Percentiles rank a stretch among this genome's conserved stretches.
phyloP scores from a whole-genome alignment of 2,797 vertebrate genomes.

The Spinibarbus caldwelli region DNA sequence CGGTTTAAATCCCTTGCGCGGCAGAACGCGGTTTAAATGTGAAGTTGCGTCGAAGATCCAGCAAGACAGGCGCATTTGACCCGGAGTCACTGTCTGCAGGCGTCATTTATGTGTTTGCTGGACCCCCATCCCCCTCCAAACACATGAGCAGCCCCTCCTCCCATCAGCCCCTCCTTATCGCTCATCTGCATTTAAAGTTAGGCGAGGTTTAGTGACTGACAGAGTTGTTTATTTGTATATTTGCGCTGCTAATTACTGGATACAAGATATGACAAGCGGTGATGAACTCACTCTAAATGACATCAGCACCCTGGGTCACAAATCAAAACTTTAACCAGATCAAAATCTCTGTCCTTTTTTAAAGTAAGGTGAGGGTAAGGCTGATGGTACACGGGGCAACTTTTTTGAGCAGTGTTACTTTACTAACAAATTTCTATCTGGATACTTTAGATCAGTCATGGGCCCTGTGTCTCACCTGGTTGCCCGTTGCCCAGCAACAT shows the following conservation, averaged over 20 bases:
- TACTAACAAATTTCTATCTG: too few relatives aligned
- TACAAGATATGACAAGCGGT: background rate
- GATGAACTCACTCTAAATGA: background rate
- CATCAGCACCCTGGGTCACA: background rate
- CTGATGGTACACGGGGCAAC: too few relatives aligned
- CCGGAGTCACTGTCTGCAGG: background rate
- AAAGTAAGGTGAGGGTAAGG: background rate
- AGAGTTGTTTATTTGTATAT: slow-evolving; percentile 23
- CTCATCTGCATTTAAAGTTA: slow-evolving; percentile 40
- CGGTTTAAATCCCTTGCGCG: background rate
- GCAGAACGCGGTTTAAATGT: background rate
- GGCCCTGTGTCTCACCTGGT: too few relatives aligned
- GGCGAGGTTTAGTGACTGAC: slow-evolving; percentile 16
- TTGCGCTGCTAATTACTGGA: slow-evolving; percentile 37
- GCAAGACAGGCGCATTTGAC: background rate
- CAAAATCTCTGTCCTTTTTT: background rate
- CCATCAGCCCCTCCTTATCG: slow-evolving; percentile 39
- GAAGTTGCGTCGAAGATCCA: background rate
- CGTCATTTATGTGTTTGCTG: slow-evolving; percentile 28
- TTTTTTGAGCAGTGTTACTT: too few relatives aligned
- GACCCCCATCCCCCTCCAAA: background rate
- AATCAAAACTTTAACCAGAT: slow-evolving; percentile 4
- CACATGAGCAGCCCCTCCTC: slow-evolving; percentile 6
- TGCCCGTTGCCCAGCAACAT: too few relatives aligned
- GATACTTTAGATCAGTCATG: too few relatives aligned